These are phyloP conservation scores for Tokudaia muenninki DNA, from an alignment of 2,797 vertebrate genomes.

Conservation along the genomic window DNA sequence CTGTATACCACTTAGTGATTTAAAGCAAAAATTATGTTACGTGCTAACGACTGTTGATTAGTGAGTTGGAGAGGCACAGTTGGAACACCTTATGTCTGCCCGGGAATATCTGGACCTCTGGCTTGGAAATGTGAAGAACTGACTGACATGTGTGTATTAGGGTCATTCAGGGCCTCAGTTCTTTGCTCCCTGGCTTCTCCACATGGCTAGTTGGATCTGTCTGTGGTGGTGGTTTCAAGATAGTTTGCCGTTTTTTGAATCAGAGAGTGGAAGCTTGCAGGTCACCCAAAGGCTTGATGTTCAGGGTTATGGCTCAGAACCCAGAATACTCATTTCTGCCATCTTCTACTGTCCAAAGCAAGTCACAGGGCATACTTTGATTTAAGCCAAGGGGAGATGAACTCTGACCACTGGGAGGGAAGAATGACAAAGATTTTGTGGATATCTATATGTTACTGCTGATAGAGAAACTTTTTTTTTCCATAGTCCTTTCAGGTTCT, in stretches of 20 bases:
- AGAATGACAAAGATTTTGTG: slow-evolving; percentile 21
- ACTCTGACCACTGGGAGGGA: slow-evolving; percentile 35
- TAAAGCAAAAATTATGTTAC: slow-evolving; percentile 56
- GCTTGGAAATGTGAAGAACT: slow-evolving; percentile 31
- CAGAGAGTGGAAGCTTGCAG: neutral
- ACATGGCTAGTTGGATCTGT: neutral
- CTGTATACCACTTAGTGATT: slow-evolving; percentile 41
- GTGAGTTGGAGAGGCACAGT: slow-evolving; percentile 40
- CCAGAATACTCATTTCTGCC: slow-evolving; percentile 29
- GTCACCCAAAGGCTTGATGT: neutral
- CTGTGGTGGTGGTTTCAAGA: neutral
- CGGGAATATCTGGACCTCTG: slow-evolving; percentile 17
- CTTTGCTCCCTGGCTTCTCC: slow-evolving; percentile 41
- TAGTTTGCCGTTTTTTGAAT: slow-evolving; percentile 52
- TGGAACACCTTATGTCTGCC: neutral
- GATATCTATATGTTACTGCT: slow-evolving; percentile 34
- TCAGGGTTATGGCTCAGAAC: slow-evolving; percentile 46
- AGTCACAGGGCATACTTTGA: neutral
- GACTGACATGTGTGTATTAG: neutral
- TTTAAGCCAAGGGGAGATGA: slow-evolving; percentile 44
- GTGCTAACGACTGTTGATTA: slow-evolving; percentile 52
- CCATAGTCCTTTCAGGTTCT: slow-evolving; percentile 33
- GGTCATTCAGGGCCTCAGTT: slow-evolving; percentile 18
- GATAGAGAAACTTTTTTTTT: slow-evolving; percentile 31
- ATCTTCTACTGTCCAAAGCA: slow-evolving; percentile 40